Conservation (phyloP, 1,140 invertebrate genomes). For the Euborellia annulipes region DNA sequence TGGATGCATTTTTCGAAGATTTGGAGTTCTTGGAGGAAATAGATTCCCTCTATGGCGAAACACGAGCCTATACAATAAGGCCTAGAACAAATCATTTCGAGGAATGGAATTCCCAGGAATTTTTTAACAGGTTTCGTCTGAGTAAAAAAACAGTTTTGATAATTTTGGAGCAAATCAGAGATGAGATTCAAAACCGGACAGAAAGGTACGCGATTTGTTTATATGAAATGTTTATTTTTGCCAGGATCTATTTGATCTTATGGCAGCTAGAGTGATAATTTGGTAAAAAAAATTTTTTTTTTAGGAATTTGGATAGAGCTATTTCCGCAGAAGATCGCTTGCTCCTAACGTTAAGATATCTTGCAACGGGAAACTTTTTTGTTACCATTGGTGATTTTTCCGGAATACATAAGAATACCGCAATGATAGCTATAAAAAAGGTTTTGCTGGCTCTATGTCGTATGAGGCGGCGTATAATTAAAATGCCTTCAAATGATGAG, state of each 20-base stretch:
- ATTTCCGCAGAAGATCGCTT: background rate
- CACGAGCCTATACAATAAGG: too few relatives aligned
- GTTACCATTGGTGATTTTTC: constrained; percentile 15
- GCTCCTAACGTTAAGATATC: constrained; percentile 12
- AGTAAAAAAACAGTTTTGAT: background rate
- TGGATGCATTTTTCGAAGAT: too few relatives aligned
- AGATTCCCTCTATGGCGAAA: too few relatives aligned
- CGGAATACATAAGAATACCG: constrained; percentile 15
- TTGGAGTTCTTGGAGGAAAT: too few relatives aligned
- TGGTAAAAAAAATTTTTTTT: background rate
- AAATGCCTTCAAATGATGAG: constrained; percentile 14
- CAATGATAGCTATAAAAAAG: constrained; percentile 14
- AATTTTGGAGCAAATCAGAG: background rate
- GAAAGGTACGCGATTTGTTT: background rate
- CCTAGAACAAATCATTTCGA: too few relatives aligned
- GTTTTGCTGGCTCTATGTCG: constrained; percentile 16
- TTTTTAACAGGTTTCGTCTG: background rate
- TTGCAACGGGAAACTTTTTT: constrained; percentile 18
- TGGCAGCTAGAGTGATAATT: background rate
- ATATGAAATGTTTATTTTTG: background rate
- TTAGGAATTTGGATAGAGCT: background rate
- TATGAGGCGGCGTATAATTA: constrained; percentile 13
- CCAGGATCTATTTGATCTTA: background rate
- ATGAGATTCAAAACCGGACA: background rate
- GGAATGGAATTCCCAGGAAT: too few relatives aligned